A percentile compares a stretch with the other conserved stretches of the same genome.
phyloP scores from a whole-genome alignment of 1,140 invertebrate species.

The Cydia amplana region DNA sequence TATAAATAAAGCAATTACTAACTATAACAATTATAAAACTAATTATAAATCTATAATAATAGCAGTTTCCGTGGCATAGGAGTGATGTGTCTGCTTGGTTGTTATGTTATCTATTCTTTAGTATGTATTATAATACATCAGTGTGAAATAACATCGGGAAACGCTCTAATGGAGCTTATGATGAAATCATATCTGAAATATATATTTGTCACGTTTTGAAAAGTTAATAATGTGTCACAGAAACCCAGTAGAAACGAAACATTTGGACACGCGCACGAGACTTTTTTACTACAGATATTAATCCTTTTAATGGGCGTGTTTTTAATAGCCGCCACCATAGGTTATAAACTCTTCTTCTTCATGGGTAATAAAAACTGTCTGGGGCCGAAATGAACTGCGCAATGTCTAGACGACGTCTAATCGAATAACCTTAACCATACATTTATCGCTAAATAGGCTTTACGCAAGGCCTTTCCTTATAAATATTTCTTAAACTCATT shows the following conservation, averaged over 20 bases:
- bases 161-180: neutral
- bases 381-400: constrained; percentile 6
- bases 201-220: constrained; percentile 1
- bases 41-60: neutral
- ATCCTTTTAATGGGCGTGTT: neutral
- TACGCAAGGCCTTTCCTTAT: constrained; percentile 19
- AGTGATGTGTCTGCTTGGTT: neutral
- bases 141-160: neutral
- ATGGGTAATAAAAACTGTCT: neutral
- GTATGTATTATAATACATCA: neutral
- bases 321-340: neutral
- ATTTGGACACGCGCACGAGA: neutral
- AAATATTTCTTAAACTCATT: constrained; percentile 16
- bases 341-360: neutral
- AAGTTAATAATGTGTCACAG: neutral
- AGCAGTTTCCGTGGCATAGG: neutral
- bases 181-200: neutral
- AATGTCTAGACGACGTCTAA: constrained; percentile 20
- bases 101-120: neutral
- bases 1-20: neutral
- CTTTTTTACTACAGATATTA: neutral
- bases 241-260: neutral
- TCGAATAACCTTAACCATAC: constrained; percentile 14
- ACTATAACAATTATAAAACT: neutral
- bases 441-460: constrained; percentile 21